Evolutionary conservation across 2,797 vertebrate genomes (phyloP), one percentile per base, ranked within the genome.

Genomic region (Fistularia tabacaria): DNA sequence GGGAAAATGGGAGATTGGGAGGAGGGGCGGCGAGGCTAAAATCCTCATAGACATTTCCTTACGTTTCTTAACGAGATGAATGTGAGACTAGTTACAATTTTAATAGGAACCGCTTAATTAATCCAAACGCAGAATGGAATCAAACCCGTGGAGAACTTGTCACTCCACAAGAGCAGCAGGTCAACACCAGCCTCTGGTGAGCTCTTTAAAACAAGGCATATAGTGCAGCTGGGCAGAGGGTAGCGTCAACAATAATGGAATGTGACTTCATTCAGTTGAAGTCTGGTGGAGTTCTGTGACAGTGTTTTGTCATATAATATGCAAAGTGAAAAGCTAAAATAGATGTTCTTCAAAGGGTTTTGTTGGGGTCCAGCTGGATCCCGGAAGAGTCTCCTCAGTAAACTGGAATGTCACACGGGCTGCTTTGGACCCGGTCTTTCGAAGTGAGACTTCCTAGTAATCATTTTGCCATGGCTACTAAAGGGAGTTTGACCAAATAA

Each of bases 61-160:
- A 88, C 79, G 86, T 89, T 89, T 85, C 82, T 78, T 89, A 85
- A 87, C 84, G 76, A 82, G 83, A 89, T 87, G 82, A 87, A 83
- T 79, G 66, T 62, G 73, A 76, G 85, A 81, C 85, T 85, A 71
- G 83, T 87, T 86, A 82, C 76, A 78, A 74, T 84, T 89, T 88
- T 89, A 90, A 89, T 90, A 76, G 64, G 84, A 84, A 79, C 85
- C 85, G 84, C 85, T 90, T 91, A 92, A 91, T 92, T 90, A 90
- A 91, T 90, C 89, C 85, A 78, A 81, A 85, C 83, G 85, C 55
- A 84, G 83, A 89, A 79, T 86, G 78, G 70, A 85, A 79, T 79
- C 79, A 86, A 91, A 87, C 77, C 87, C 83, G 36, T 59, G 56
- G 86, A 89, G 89, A 81, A 82, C 79, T 85, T 54, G 71, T 81